Base-by-base conservation (phyloP, 1,140 invertebrate genomes). In the Cydia splendana region DNA sequence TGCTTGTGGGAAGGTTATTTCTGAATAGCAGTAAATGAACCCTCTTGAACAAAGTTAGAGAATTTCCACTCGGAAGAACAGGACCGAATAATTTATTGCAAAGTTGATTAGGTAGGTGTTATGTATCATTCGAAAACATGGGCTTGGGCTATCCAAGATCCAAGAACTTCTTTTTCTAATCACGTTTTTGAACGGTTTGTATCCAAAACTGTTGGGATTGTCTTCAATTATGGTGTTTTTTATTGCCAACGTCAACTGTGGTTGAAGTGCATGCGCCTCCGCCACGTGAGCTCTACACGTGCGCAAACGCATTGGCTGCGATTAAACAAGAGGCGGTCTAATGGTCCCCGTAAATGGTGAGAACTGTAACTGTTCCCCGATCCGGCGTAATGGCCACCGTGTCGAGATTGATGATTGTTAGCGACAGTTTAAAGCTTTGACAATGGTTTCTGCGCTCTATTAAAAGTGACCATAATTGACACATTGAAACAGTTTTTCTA, bases 241-340 rank as follows among this genome's bases (percentile, higher is more conserved):
- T 45, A 12, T 12, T 48, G 45, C 45, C 13, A 4, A 3, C 45
- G 13, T 48, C 13, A 48, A 7, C 45, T 48, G 45, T 15, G 2
- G 12, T 48, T 15, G 57, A 9, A 62, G n/a, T 53, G 57, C 34
- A 71, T 38, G 67, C n/a, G 67, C 7, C 67, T 12, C 5, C 30
- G 30, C 67, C 67, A 20, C 67, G 67, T 71, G 67, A 71, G 4
- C 30, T 12, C 12, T 7, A n/a, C 67, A 42, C 67, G 67, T 71
- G 67, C 30, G 18, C 30, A 38, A 10, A n/a, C 13, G 30, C 65
- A 34, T 24, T 48, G 45, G 67, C 13, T 62, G 6, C 30, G 67
- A 71, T 71, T 38, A 71, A 71, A 71, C 67, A 71, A 10, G 51
- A 53, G 67, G 34, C 18, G 67, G 65, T 34, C 65, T 62, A 38